Percentiles rank a stretch among this genome's conserved stretches.
phyloP scores from a whole-genome alignment of 2,113 vertebrate genomes.

The Hippocampus comes region DNA sequence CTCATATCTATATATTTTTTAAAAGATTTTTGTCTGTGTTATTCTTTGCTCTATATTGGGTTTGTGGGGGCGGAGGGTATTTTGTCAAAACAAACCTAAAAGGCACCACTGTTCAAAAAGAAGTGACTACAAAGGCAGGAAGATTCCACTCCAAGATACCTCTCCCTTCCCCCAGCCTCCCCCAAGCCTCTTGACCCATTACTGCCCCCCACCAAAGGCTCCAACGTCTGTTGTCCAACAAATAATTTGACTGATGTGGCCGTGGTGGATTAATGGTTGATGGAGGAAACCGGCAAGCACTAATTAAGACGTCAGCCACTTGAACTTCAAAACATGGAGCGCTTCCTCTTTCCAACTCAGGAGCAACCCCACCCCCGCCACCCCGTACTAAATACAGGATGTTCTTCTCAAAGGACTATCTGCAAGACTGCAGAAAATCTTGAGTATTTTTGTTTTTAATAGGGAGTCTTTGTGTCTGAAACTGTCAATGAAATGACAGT shows the following conservation, averaged over 20 bases:
- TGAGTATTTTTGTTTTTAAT: not conserved
- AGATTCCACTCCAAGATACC: slow-evolving; percentile 52
- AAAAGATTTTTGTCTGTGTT: slow-evolving; percentile 36
- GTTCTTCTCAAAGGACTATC: slow-evolving; percentile 41
- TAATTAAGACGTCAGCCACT: slow-evolving; percentile 60
- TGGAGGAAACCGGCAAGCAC: slow-evolving; percentile 42
- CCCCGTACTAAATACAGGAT: slow-evolving; percentile 49
- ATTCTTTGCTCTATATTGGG: slow-evolving; percentile 18
- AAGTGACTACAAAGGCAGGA: slow-evolving; percentile 50
- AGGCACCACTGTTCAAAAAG: slow-evolving; percentile 37
- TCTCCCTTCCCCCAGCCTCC: slow-evolving; percentile 22
- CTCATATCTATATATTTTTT: slow-evolving; percentile 8
- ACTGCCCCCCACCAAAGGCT: slow-evolving; percentile 53
- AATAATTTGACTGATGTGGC: slow-evolving; percentile 44
- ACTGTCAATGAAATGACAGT: slow-evolving; percentile 15
- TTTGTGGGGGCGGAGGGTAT: not conserved
- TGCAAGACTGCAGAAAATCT: slow-evolving; percentile 11
- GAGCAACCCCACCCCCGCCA: slow-evolving; percentile 2
- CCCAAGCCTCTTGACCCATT: slow-evolving; percentile 41
- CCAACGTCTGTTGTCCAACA: slow-evolving; percentile 35
- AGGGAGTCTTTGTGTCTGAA: not conserved
- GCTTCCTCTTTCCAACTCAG: slow-evolving; percentile 39
- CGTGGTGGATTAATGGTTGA: slow-evolving; percentile 42
- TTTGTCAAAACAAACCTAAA: slow-evolving; percentile 34
- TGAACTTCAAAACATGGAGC: slow-evolving; percentile 60